phyloP scores from a whole-genome alignment of 2,888 invertebrate species.

The Ypsolopha sequella region DNA sequence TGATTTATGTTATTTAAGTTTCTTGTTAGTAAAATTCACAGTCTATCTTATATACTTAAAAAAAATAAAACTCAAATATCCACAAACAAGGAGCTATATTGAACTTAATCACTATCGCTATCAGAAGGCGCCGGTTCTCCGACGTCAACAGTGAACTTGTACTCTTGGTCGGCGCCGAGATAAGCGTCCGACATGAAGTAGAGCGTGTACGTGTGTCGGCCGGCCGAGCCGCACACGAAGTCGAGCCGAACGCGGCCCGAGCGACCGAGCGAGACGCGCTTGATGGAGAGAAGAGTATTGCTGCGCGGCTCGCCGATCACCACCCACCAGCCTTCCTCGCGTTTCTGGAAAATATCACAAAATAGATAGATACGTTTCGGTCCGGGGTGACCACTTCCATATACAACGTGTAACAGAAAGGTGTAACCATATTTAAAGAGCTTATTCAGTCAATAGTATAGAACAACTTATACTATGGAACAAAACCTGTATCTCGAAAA shows the following conservation, averaged over 20 bases:
- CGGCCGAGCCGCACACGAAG: slow-evolving; percentile 93
- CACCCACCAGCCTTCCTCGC: slow-evolving; percentile 97
- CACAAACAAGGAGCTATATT: background rate
- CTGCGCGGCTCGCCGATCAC: slow-evolving; percentile 97
- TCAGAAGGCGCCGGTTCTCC: slow-evolving; percentile 51
- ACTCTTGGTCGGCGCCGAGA: slow-evolving; percentile 99
- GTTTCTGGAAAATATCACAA: slow-evolving; percentile 75
- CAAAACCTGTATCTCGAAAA: no score
- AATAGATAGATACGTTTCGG: no score
- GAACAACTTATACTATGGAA: no score
- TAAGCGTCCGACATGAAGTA: slow-evolving; percentile 99
- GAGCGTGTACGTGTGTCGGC: slow-evolving; percentile 91
- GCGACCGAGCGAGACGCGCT: slow-evolving; percentile 94
- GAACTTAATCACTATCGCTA: background rate
- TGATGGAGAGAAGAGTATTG: slow-evolving; percentile 96
- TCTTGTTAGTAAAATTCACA: no score
- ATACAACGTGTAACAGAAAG: no score
- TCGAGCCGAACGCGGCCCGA: slow-evolving; percentile 90
- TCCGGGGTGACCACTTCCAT: no score
- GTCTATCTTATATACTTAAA: no score
- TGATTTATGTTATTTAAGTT: no score
- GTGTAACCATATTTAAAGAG: no score
- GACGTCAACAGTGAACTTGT: slow-evolving; percentile 90
- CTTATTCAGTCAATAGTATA: no score
- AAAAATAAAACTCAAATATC: no score